Evolutionary conservation across 1,140 invertebrate species (phyloP).

Genomic region (Papilio machaon): DNA sequence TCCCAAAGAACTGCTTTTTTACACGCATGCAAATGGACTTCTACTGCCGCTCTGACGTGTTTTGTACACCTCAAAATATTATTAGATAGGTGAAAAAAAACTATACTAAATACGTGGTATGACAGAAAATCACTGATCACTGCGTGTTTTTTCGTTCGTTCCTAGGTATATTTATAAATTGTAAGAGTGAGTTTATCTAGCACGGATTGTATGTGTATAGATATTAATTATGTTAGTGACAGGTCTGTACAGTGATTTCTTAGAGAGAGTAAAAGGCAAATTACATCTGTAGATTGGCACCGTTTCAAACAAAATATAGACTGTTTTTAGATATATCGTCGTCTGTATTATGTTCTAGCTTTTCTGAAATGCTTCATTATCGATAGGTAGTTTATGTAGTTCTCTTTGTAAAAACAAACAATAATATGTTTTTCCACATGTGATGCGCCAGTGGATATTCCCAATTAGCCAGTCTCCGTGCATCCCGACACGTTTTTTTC

Average conservation of each 20-base stretch:
- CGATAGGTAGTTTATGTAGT: background rate
- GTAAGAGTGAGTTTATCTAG: background rate
- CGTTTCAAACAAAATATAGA: conserved; percentile 1
- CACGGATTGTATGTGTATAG: background rate
- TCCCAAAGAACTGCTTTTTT: too few relatives aligned
- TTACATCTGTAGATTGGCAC: conserved; percentile 17
- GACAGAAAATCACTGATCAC: too few relatives aligned
- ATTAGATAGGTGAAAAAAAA: too few relatives aligned
- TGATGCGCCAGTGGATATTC: too few relatives aligned
- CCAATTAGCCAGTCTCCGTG: too few relatives aligned
- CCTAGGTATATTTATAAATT: background rate
- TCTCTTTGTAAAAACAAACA: background rate
- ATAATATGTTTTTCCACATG: too few relatives aligned
- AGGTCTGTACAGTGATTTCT: background rate
- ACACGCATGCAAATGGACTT: too few relatives aligned
- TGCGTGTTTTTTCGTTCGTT: too few relatives aligned
- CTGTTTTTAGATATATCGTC: background rate
- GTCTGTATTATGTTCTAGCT: background rate
- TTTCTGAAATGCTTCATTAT: background rate
- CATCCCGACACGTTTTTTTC: too few relatives aligned
- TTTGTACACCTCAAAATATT: too few relatives aligned
- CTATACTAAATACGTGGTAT: too few relatives aligned
- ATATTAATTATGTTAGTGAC: conserved; percentile 12
- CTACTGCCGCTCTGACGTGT: too few relatives aligned
- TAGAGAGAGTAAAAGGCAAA: background rate